Evolutionary conservation across 2,888 invertebrate genomes (phyloP).

Genomic region (Erynnis tages): DNA sequence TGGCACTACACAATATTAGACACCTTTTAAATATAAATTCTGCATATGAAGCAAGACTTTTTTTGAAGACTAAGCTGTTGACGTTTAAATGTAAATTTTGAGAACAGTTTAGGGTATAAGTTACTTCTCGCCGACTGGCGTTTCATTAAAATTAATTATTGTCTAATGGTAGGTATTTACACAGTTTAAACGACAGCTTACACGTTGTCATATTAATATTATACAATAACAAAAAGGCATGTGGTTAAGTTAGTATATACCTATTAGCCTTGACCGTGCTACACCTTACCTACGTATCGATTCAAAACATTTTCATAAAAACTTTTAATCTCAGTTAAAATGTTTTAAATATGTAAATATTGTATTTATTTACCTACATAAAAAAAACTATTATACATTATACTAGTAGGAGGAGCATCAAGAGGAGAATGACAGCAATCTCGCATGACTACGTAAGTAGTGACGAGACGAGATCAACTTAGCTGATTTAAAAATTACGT

Average conservation of each 20-base stretch:
- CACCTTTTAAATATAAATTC: too few relatives aligned
- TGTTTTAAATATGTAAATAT: not conserved
- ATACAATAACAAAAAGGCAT: not conserved
- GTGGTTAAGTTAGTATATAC: not conserved
- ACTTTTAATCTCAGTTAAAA: not conserved
- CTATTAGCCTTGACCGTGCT: conserved; percentile 12
- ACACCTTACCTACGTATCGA: not conserved
- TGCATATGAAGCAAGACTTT: too few relatives aligned
- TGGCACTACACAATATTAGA: too few relatives aligned
- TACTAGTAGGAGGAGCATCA: not conserved
- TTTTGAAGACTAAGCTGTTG: too few relatives aligned
- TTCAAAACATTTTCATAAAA: not conserved
- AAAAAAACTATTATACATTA: too few relatives aligned
- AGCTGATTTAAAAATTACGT: conserved; percentile 51
- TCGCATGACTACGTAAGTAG: not conserved
- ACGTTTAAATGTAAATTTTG: too few relatives aligned
- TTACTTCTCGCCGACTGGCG: too few relatives aligned
- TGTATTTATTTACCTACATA: not conserved
- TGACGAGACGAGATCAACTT: conserved; percentile 21
- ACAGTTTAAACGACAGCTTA: not conserved
- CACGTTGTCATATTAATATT: conserved; percentile 5
- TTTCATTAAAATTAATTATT: too few relatives aligned
- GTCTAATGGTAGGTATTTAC: too few relatives aligned
- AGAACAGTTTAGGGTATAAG: too few relatives aligned
- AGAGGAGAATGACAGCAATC: not conserved